These are phyloP conservation scores for Fundulus diaphanus DNA, from an alignment of 2,797 vertebrate species.

Conservation along the genomic window DNA sequence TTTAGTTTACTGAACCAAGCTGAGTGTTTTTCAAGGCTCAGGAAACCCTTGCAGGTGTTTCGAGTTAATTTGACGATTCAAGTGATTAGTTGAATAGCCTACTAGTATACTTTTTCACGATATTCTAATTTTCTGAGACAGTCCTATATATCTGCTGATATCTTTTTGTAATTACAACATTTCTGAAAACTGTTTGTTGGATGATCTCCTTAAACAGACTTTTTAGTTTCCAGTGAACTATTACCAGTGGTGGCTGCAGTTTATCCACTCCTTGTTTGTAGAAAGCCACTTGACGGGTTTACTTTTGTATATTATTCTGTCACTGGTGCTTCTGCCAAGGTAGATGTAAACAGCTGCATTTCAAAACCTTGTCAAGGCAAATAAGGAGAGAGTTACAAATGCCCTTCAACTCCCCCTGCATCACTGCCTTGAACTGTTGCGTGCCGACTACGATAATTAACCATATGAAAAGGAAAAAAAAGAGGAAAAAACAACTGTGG, in stretches of 20 bases:
- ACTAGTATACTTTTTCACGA: too few relatives aligned
- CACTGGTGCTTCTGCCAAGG: background rate
- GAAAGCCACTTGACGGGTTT: slow-evolving; percentile 7
- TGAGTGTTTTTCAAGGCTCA: too few relatives aligned
- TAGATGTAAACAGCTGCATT: slow-evolving; percentile 3
- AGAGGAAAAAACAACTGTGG: background rate
- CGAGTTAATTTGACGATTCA: too few relatives aligned
- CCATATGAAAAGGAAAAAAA: background rate
- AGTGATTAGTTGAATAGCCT: too few relatives aligned
- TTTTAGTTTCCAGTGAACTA: slow-evolving; percentile 6
- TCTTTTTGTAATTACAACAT: background rate
- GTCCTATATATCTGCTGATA: background rate
- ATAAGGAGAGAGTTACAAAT: background rate
- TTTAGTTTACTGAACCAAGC: too few relatives aligned
- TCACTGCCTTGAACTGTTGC: background rate
- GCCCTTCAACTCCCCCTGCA: background rate
- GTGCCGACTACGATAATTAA: slow-evolving; percentile 29
- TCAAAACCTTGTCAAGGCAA: background rate
- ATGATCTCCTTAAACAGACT: background rate
- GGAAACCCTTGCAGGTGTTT: too few relatives aligned
- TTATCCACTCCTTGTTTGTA: slow-evolving; percentile 12
- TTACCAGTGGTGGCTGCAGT: background rate
- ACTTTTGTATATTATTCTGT: slow-evolving; percentile 10
- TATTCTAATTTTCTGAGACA: too few relatives aligned
- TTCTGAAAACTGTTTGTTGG: background rate